Evolutionary conservation across 2,797 vertebrate genomes (phyloP).

Genomic region (Pteropus rufus): DNA sequence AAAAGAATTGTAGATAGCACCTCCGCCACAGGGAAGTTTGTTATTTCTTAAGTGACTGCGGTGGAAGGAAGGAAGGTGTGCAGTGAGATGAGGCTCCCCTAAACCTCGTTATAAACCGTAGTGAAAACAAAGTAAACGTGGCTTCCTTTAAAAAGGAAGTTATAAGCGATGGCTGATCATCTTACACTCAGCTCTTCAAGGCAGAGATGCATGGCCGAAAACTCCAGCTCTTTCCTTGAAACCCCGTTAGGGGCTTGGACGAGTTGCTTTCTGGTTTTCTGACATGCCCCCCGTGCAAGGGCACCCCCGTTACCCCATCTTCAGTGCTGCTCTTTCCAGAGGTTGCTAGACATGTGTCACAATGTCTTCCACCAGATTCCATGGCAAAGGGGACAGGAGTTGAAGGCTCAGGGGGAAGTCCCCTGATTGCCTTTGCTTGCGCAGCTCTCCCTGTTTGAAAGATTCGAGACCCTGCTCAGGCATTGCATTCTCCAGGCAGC

Average conservation of each 20-base stretch:
- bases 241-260: not conserved
- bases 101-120: not conserved
- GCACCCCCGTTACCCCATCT: not conserved
- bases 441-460: not conserved
- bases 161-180: not conserved
- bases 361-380: not conserved
- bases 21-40: not conserved
- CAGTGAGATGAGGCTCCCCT: not conserved
- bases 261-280: not conserved
- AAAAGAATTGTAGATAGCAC: not conserved
- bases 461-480: not conserved
- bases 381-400: not conserved
- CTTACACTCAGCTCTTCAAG: not conserved
- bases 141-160: not conserved
- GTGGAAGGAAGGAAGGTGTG: not conserved
- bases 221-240: not conserved
- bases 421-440: not conserved
- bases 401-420: not conserved
- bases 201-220: not conserved
- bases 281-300: not conserved
- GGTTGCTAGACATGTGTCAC: not conserved
- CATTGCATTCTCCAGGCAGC: not conserved
- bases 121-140: not conserved
- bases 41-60: not conserved
- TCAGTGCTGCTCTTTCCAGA: not conserved